Evolutionary conservation across 2,113 vertebrate genomes (phyloP).

Genomic region (Phaethornis superciliosus): DNA sequence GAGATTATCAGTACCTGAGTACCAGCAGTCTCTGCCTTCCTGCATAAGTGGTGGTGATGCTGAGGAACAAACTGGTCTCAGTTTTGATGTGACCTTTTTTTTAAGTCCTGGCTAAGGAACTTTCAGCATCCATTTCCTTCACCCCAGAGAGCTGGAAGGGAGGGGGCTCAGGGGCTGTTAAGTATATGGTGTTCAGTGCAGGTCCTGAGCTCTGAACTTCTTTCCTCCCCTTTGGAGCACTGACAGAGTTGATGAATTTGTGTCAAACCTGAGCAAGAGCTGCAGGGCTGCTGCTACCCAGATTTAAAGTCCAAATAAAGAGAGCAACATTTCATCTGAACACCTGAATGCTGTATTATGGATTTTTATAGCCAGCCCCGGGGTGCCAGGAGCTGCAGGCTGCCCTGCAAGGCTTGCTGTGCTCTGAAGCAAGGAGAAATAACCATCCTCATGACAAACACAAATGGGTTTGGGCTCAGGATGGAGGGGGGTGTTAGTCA

Average conservation of each 20-base stretch:
- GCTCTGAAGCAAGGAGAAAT: neutral
- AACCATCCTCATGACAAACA: neutral
- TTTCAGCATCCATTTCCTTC: neutral
- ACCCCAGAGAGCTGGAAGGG: neutral
- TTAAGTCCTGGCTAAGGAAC: neutral
- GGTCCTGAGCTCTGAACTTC: neutral
- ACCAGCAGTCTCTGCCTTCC: neutral
- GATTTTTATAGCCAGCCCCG: neutral
- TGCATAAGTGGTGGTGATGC: conserved; percentile 8
- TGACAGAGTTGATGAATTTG: neutral
- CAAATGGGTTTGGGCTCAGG: neutral
- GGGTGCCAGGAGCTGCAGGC: neutral
- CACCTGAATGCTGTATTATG: neutral
- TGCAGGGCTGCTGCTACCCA: neutral
- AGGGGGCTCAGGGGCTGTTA: neutral
- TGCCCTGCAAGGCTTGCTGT: neutral
- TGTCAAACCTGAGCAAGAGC: neutral
- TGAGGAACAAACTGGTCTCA: conserved; percentile 37
- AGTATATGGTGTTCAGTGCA: accelerated
- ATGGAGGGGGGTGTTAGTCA: neutral
- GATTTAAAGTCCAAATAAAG: neutral
- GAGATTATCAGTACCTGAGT: conserved; percentile 11
- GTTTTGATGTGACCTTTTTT: conserved; percentile 44
- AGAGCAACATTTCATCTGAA: neutral
- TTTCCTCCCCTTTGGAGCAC: neutral